A percentile compares a stretch with the other conserved stretches of the same genome.
Conservation (phyloP, 2,113 vertebrate species). For the Salvelinus namaycush region DNA sequence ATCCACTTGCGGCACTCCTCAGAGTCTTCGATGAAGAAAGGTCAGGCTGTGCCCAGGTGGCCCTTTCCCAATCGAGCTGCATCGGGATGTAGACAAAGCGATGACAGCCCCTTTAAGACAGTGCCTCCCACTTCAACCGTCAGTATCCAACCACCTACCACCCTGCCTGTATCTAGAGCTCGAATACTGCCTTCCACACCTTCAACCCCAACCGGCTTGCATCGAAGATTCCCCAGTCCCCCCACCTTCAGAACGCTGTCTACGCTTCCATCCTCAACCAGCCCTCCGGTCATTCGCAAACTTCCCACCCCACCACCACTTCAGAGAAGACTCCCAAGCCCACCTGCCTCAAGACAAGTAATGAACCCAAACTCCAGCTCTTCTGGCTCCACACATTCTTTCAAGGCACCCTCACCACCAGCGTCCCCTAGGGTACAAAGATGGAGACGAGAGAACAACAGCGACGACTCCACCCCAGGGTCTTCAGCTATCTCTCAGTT, state of each 20-base stretch:
- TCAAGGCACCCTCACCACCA: slow-evolving; percentile 76
- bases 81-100: slow-evolving; percentile 23
- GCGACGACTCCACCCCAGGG: slow-evolving; percentile 52
- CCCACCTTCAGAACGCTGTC: slow-evolving; percentile 56
- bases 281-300: slow-evolving; percentile 58
- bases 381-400: slow-evolving; percentile 54
- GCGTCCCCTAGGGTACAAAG: slow-evolving; percentile 76
- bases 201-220: slow-evolving; percentile 46
- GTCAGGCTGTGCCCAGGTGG: slow-evolving; percentile 33
- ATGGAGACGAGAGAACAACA: slow-evolving; percentile 60
- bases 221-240: slow-evolving; percentile 71
- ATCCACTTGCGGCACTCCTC: slow-evolving; percentile 70
- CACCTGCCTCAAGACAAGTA: slow-evolving; percentile 55
- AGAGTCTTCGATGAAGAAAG: slow-evolving; percentile 45
- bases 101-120: slow-evolving; percentile 40
- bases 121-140: slow-evolving; percentile 46
- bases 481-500: slow-evolving; percentile 51
- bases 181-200: slow-evolving; percentile 71
- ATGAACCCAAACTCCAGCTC: slow-evolving; percentile 40
- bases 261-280: slow-evolving; percentile 53
- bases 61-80: slow-evolving; percentile 52
- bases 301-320: slow-evolving; percentile 58
- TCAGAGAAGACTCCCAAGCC: slow-evolving; percentile 61
- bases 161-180: slow-evolving; percentile 47
- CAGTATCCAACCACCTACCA: slow-evolving; percentile 52